Evolutionary conservation across 2,888 invertebrate genomes (phyloP), one percentile per base, ranked within the genome.

Genomic region (Drosophila engyochracea): DNA sequence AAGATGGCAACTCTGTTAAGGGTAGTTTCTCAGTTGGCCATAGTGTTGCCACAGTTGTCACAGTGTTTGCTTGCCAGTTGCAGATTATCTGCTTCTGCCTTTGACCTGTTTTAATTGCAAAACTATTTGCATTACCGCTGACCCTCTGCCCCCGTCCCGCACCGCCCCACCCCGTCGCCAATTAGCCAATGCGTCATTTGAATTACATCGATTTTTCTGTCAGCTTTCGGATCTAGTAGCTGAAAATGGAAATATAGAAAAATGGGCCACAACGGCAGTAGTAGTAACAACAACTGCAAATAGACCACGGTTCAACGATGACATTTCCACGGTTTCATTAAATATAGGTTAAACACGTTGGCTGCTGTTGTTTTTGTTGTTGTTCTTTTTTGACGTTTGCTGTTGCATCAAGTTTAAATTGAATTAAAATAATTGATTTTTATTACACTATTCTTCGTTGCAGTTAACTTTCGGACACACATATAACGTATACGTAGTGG

Each of bases 341-440:
- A 83, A 78, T 79, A 76, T 76, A 9, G 47, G 65, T 67, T 68
- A 57, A 62, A 65, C 64, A 70, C 58, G 63, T 67, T 66, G 9
- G 12, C 49, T 16, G n/a, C 22, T 33, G n/a, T 37, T 30, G 30
- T 9, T 58, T 5, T 30, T 28, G 25, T n/a, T 14, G 2, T 7
- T 3, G 16, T 37, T 5, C 14, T n/a, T 30, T 28, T n/a, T 28
- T 39, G 19, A 47, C 37, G 9, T 19, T 37, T 59, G n/a, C 30
- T n/a, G n/a, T 22, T 72, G 76, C 72, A 76, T 83, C 67, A 65
- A 60, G 75, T 83, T 89, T 89, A 84, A 87, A 87, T 90, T 90
- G 39, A 87, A 87, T 87, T 87, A 87, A 87, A 86, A 82, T 80
- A 89, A 90, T 90, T 86, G 82, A 83, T 90, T 89, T 90, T 77